Evolutionary conservation across 2,888 invertebrate species (phyloP), one percentile per base, ranked within the genome.

Genomic region (Uloborus plumipes): DNA sequence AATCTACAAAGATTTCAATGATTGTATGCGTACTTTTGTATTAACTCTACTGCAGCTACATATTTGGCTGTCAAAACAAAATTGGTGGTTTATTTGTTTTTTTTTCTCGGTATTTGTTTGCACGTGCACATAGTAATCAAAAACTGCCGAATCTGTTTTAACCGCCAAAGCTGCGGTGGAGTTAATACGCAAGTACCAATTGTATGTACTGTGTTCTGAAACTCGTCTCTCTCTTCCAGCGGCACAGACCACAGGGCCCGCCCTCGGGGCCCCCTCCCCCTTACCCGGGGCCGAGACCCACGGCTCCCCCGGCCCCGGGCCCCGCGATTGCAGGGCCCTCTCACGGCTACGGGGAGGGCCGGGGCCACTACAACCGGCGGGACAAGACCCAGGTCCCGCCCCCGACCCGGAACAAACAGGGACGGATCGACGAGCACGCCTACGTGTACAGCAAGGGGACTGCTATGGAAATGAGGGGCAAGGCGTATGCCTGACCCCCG

Each of bases 391-490:
- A 88, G 90, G 87, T 90, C 91, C 91, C 86, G n/a, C 91, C 86
- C 9, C 90, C 90, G 77, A 90, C 90, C 87, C 90, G 90, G 87
- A 86, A 90, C 91, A 88, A 88, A n/a, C n/a, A n/a, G 86, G 89
- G 89, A 85, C 88, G 90, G 88, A 91, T 89, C 86, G 91, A 90
- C 86, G 90, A 91, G 83, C 93, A 93, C 89, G 90, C 93, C 83
- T 94, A 94, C 90, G 93, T 94, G 83, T 93, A 93, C 90, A 92
- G 92, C 87, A 88, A 88, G 86, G 87, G 90, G 86, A 91, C 92
- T 89, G 91, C 92, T 87, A 93, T 93, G 90, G 94, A 94, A 91
- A 93, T 94, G 93, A 92, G 93, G 85, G 92, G 92, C 81, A 93
- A 87, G 86, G 76, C 72, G 26, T 80, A 76, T 71, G 84, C 82